Evolutionary conservation across 2,888 invertebrate species (phyloP), one percentile per base, ranked within the genome.

Genomic region (Drosophila bunnanda): DNA sequence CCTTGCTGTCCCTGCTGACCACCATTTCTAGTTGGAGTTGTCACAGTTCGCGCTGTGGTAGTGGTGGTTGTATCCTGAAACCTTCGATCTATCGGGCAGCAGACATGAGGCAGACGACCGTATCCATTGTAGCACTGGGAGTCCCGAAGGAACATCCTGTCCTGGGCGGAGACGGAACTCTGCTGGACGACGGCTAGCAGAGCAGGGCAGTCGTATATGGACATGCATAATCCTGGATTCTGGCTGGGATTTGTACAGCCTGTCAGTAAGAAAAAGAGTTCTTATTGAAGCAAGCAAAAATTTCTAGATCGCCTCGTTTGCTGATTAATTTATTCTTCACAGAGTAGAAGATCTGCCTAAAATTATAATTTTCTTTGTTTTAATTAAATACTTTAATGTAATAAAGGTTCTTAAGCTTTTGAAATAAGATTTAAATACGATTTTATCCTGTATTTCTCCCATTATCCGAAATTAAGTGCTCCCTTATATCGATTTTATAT

Each of bases 191-290:
- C 60, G 6, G 69, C 68, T 4, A 90, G 34, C 0, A 92, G 53
- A 22, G 80, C 76, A 25, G 89, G 86, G 56, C 92, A 92, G 10
- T 91, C 84, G 65, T 91, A 90, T 36, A 92, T 78, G 13, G 92
- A 91, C 17, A 90, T 62, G 61, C 92, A 92, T 30, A 69, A 60
- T 28, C 92, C 92, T 28, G 38, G 46, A 30, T 80, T 80, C n/a
- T 77, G 73, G 56, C 92, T 92, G 7, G 92, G 92, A 80, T 91
- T 92, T 5, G 12, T 56, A 94, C 96, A 88, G 95, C 96, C 92
- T 92, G 4, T 28, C n/a, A 25, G 15, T 9, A 13, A 13, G 8
- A 12, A 1, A 13, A 2, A 12, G 39, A 8, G 8, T 8, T 38
- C 8, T 9, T 25, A 25, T 1, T 13, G 2, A 6, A 1, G n/a